Conservation (phyloP, 37 sponge, comb jelly and placozoan genomes). For the Amphimedon queenslandica region DNA sequence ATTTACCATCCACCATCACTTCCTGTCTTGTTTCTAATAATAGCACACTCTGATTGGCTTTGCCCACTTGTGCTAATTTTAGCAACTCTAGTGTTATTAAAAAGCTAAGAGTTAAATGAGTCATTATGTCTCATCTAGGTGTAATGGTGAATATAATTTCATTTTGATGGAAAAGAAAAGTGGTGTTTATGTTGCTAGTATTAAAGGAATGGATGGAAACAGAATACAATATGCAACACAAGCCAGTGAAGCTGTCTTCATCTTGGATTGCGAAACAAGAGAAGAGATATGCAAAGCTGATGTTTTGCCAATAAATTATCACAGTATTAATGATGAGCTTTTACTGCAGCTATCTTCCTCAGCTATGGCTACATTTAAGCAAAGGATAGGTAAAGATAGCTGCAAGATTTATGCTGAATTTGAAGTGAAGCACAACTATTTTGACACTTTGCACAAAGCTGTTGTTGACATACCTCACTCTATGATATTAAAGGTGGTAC, state of each 20-base stretch:
- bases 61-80: too few relatives aligned
- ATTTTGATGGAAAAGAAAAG: slow-evolving; percentile 8
- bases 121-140: slow-evolving; percentile 17
- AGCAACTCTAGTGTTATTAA: too few relatives aligned
- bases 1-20: too few relatives aligned
- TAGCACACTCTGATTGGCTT: too few relatives aligned
- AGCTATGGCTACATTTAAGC: not conserved
- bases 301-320: slow-evolving; percentile 15
- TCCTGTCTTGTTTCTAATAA: too few relatives aligned
- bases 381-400: not conserved
- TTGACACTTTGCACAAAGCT: not conserved
- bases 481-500: not conserved
- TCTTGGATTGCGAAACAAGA: not conserved
- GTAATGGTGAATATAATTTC: slow-evolving; percentile 31
- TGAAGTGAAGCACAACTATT: slow-evolving; percentile 39
- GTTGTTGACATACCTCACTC: not conserved
- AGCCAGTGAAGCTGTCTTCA: slow-evolving; percentile 10
- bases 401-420: slow-evolving; percentile 7
- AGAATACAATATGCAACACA: slow-evolving; percentile 35
- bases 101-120: not conserved
- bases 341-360: slow-evolving; percentile 8
- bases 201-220: slow-evolving; percentile 22
- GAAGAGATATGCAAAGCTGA: not conserved
- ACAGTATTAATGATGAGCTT: slow-evolving; percentile 12
- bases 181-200: slow-evolving; percentile 10